Evolutionary conservation across 1,140 invertebrate genomes (phyloP), one percentile per base, ranked within the genome.

Genomic region (Papilio machaon): DNA sequence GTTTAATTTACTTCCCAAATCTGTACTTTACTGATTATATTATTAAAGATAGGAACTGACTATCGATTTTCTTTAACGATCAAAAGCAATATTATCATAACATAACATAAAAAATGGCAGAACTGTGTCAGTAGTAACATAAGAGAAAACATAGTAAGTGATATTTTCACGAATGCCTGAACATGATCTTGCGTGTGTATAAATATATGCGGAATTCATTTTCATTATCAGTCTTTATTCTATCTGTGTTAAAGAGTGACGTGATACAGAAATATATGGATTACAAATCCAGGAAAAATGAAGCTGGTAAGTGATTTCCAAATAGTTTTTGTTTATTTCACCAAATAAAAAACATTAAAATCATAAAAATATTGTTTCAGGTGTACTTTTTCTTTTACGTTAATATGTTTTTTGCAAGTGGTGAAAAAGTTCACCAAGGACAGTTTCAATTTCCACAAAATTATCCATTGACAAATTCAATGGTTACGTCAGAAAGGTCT

Each of bases 141-240:
- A 85, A 83, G 91, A 93, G 93, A 94, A 93, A 93, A 88, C 85
- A 82, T 83, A 84, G 82, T 80, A 80, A 89, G 83, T 87, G 87
- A 91, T 90, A 90, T 92, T 92, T 92, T 94, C 93, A 94, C 93
- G 92, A 94, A 92, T 94, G 91, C 91, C 90, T 93, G 91, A 84
- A 85, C 86, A 91, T 88, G 81, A 80, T 80, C 64, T 91, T 85
- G 91, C 93, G 92, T 94, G 92, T 87, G 84, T 94, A 94, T 94
- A 94, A 94, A 94, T 94, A 86, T 93, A 94, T 93, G 90, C 90
- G 91, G 92, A 92, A 94, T 94, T 94, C 92, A 91, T 90, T 94
- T 94, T 94, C 93, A 94, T 93, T 93, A 91, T 90, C 89, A 94
- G 92, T 94, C 78, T 87, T 89, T 89, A 93, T 90, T 91, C 87